phyloP scores from a whole-genome alignment of 2,888 invertebrate genomes.

The Agriopis marginaria region DNA sequence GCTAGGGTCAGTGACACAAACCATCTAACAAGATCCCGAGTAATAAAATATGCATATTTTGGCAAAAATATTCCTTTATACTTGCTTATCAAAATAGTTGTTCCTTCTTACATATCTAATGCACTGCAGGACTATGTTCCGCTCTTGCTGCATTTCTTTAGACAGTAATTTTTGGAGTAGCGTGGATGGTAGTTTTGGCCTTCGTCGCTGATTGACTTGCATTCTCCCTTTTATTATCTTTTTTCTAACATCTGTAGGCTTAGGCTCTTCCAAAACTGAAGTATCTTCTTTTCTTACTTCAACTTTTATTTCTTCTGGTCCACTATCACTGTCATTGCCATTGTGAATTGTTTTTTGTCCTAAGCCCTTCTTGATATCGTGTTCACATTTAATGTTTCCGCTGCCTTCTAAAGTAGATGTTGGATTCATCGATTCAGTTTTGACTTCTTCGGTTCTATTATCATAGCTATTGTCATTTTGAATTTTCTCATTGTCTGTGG shows the following conservation, averaged over 20 bases:
- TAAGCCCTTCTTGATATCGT: neutral
- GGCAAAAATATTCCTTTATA: slow-evolving; percentile 2
- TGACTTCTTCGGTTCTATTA: slow-evolving; percentile 58
- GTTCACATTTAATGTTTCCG: neutral
- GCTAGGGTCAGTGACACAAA: too few species aligned
- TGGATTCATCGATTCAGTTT: slow-evolving; percentile 32
- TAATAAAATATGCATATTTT: neutral
- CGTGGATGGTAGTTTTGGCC: slow-evolving; percentile 79
- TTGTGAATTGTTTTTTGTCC: neutral
- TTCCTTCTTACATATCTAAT: slow-evolving; percentile 92
- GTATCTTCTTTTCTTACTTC: slow-evolving; percentile 34
- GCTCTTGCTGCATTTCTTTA: slow-evolving; percentile 93
- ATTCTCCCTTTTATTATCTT: slow-evolving; percentile 37
- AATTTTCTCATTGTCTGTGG: neutral
- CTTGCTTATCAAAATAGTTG: slow-evolving; percentile 89
- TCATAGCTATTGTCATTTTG: slow-evolving; percentile 1
- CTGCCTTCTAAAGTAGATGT: neutral
- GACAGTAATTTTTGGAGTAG: slow-evolving; percentile 90
- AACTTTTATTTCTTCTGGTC: slow-evolving; percentile 59
- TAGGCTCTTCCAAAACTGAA: slow-evolving; percentile 4
- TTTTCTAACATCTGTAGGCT: slow-evolving; percentile 26
- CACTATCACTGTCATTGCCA: slow-evolving; percentile 4
- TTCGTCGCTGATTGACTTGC: slow-evolving; percentile 45
- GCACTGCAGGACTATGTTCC: slow-evolving; percentile 95
- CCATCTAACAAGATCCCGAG: too few species aligned